phyloP scores from a whole-genome alignment of 2,888 invertebrate species.

The Leistus spinibarbis region DNA sequence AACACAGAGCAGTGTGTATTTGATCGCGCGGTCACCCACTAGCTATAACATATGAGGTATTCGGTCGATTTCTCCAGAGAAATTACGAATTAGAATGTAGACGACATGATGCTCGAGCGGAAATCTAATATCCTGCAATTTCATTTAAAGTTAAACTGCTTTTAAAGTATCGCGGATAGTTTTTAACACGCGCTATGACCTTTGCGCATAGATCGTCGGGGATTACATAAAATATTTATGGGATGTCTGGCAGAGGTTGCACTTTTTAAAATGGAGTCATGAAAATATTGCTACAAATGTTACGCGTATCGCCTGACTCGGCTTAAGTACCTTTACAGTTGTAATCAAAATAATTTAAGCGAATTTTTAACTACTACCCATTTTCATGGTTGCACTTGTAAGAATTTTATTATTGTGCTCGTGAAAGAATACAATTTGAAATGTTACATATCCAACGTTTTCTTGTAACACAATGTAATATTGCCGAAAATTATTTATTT shows the following conservation, averaged over 20 bases:
- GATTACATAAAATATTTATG: conserved; percentile 25
- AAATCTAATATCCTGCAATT: conserved; percentile 2
- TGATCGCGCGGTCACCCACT: background rate
- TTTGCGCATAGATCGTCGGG: background rate
- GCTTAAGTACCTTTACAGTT: too few species aligned
- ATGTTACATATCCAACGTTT: too few species aligned
- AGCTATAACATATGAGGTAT: background rate
- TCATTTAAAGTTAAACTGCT: background rate
- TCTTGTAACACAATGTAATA: too few species aligned
- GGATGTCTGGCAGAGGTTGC: background rate
- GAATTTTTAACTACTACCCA: too few species aligned
- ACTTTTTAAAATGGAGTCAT: background rate
- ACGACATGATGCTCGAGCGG: background rate
- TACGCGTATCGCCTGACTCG: too few species aligned
- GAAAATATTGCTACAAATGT: background rate
- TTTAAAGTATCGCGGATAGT: conserved; percentile 28
- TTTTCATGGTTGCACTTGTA: too few species aligned
- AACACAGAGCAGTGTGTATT: background rate
- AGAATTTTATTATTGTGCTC: too few species aligned
- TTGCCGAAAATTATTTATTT: too few species aligned
- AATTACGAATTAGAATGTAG: conserved; percentile 15
- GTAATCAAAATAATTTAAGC: too few species aligned
- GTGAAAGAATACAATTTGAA: too few species aligned
- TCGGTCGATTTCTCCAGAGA: conserved; percentile 13
- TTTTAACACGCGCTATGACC: conserved; percentile 21